Evolutionary conservation across 2,888 invertebrate genomes (phyloP).

Genomic region (Papilio elwesi): DNA sequence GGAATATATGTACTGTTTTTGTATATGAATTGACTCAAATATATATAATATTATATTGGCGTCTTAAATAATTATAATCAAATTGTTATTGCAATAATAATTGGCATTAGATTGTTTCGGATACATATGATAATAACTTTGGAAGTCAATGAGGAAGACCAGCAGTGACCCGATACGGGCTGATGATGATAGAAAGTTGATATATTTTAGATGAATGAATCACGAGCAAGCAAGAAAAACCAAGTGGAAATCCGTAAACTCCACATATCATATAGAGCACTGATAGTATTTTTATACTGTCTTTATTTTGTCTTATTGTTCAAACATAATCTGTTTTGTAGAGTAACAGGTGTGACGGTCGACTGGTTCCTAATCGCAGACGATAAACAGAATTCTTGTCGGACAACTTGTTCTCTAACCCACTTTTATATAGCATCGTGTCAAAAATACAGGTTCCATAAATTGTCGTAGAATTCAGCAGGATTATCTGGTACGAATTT

Average conservation of each 20-base stretch:
- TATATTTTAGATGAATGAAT: no score
- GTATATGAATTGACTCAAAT: no score
- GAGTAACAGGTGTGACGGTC: slow-evolving; percentile 65
- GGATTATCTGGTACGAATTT: slow-evolving; percentile 33
- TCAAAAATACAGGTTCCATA: slow-evolving; percentile 41
- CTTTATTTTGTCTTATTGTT: background rate
- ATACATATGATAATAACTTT: background rate
- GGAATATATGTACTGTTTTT: no score
- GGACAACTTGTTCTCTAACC: slow-evolving; percentile 74
- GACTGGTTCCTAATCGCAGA: slow-evolving; percentile 68
- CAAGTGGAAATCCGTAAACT: no score
- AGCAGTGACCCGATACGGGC: no score
- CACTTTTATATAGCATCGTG: slow-evolving; percentile 55
- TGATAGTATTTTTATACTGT: background rate
- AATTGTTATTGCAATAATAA: no score
- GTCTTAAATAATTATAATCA: no score
- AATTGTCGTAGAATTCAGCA: slow-evolving; percentile 35
- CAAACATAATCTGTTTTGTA: slow-evolving; percentile 35
- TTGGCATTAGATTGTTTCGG: background rate
- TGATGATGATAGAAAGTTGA: no score
- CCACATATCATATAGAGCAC: no score
- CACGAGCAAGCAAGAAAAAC: no score
- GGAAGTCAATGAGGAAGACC: no score
- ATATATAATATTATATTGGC: no score
- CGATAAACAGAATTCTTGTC: slow-evolving; percentile 76